Percentiles rank a stretch among this genome's conserved stretches.
Conservation (phyloP, 2,888 invertebrate genomes). For the Psylliodes chrysocephalus region DNA sequence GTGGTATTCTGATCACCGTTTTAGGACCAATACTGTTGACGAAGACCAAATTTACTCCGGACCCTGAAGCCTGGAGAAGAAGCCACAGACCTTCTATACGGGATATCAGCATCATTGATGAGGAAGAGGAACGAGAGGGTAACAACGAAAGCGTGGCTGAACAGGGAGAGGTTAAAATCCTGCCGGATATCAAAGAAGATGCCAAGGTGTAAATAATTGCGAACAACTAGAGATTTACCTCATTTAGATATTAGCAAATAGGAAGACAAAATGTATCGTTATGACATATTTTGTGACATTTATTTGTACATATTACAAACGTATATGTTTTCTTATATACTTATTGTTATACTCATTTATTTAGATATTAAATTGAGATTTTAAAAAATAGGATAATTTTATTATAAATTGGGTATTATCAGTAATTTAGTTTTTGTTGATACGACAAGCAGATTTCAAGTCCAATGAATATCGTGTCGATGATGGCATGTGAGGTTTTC, state of each 20-base stretch:
- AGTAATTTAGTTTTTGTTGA: no score
- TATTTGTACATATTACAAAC: neutral
- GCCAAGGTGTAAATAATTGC: neutral
- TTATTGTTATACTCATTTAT: neutral
- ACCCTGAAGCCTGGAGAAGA: constrained; percentile 82
- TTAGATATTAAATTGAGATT: neutral
- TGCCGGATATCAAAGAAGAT: neutral
- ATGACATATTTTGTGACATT: neutral
- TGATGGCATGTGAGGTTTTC: no score
- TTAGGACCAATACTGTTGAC: constrained; percentile 81
- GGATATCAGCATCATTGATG: constrained; percentile 88
- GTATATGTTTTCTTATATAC: neutral
- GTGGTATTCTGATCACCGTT: constrained; percentile 84
- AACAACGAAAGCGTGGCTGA: constrained; percentile 55
- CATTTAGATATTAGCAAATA: neutral
- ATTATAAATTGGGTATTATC: no score
- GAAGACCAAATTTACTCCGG: constrained; percentile 72
- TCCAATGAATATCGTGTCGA: no score
- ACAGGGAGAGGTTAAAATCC: neutral
- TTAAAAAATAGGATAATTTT: neutral
- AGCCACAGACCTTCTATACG: constrained; percentile 85
- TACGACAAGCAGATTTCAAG: no score
- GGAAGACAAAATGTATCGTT: neutral
- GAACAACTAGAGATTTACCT: neutral
- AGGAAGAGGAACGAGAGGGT: constrained; percentile 72